phyloP scores from a whole-genome alignment of 1,140 invertebrate genomes.

The Hetaerina americana region DNA sequence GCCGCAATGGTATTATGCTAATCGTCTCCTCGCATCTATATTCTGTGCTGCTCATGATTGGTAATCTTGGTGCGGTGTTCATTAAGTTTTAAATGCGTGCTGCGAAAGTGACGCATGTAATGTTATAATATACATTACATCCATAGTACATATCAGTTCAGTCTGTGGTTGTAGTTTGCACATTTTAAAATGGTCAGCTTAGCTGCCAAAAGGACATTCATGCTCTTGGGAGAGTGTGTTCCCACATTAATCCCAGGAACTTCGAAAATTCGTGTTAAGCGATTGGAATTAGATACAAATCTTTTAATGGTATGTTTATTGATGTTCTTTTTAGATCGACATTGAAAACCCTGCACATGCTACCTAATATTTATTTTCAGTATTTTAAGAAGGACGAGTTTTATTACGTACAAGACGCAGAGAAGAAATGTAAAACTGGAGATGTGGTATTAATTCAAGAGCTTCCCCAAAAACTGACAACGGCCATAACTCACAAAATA shows the following conservation, averaged over 20 bases:
- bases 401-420: conserved; percentile 61
- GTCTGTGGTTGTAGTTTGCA: no score
- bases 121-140: no score
- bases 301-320: neutral
- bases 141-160: no score
- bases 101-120: no score
- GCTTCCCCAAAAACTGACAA: conserved; percentile 54
- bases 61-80: no score
- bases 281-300: neutral
- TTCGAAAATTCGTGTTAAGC: neutral
- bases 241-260: neutral
- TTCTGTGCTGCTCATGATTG: no score
- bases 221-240: neutral
- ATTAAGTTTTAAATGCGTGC: no score
- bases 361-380: conserved; percentile 35
- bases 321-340: neutral
- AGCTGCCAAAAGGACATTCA: neutral
- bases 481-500: conserved; percentile 62
- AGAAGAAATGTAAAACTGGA: conserved; percentile 60
- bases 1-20: no score
- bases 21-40: no score
- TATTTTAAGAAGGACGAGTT: conserved; percentile 59
- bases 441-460: conserved; percentile 66
- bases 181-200: neutral
- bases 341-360: neutral